A percentile compares a stretch with the other conserved stretches of the same genome.
Evolutionary conservation across 2,888 invertebrate species (phyloP).

Genomic region (Spodoptera picta): DNA sequence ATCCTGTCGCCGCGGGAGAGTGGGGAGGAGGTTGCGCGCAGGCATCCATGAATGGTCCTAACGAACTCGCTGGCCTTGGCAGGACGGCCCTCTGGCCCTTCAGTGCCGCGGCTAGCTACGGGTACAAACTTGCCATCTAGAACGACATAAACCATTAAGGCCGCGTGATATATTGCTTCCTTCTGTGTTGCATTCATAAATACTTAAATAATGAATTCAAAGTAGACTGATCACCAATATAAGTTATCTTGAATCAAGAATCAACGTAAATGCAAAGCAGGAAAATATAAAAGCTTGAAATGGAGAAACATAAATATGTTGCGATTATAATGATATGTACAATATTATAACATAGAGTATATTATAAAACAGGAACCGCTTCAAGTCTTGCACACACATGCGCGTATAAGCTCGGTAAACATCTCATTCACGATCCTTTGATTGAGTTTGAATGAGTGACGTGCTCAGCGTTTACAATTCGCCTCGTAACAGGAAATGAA

Average conservation of each 20-base stretch:
- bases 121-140: conserved; percentile 46
- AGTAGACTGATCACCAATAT: too few species aligned
- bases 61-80: conserved; percentile 87
- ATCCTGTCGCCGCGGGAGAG: conserved; percentile 79
- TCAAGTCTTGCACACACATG: conserved; percentile 66
- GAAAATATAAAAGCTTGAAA: conserved; percentile 38
- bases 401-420: conserved; percentile 75
- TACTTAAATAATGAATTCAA: conserved; percentile 13
- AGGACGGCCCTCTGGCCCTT: conserved; percentile 72
- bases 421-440: conserved; percentile 87
- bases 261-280: conserved; percentile 28
- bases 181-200: conserved; percentile 26
- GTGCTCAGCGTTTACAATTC: conserved; percentile 83
- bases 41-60: conserved; percentile 87
- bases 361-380: conserved; percentile 78
- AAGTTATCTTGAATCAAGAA: conserved; percentile 11
- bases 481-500: conserved; percentile 82
- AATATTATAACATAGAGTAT: conserved; percentile 33
- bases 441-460: conserved; percentile 86
- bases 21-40: conserved; percentile 74
- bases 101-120: conserved; percentile 53
- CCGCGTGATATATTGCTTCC: conserved; percentile 28
- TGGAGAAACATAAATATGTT: conserved; percentile 34
- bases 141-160: conserved; percentile 30
- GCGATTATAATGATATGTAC: conserved; percentile 39